These are phyloP conservation scores for Arvicanthis niloticus DNA, from an alignment of 2,113 vertebrate genomes.

Conservation along the genomic window DNA sequence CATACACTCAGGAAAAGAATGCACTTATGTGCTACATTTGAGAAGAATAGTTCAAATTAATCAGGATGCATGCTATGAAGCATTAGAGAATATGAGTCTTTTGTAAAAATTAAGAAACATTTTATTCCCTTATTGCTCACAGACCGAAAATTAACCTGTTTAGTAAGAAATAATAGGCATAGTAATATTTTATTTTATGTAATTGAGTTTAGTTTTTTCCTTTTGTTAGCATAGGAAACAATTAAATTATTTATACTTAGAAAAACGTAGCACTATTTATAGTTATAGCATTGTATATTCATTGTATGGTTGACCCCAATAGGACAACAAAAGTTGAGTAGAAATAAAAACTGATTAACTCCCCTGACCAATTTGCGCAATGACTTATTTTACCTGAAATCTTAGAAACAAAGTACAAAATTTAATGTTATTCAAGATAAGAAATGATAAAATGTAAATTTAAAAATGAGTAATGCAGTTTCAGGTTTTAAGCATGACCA, in stretches of 20 bases:
- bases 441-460: background rate
- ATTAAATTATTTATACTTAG: background rate
- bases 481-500: background rate
- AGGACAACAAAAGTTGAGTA: background rate
- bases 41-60: background rate
- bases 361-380: background rate
- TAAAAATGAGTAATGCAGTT: background rate
- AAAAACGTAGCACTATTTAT: background rate
- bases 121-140: background rate
- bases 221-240: background rate
- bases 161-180: background rate
- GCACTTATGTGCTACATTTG: background rate
- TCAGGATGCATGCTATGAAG: background rate
- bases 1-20: background rate
- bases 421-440: constrained; percentile 9
- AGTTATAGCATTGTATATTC: background rate
- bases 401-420: background rate
- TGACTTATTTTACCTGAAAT: background rate
- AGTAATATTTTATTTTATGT: background rate
- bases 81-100: background rate
- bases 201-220: background rate
- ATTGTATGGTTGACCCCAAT: background rate
- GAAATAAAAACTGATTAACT: background rate
- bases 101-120: background rate
- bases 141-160: background rate